These are phyloP conservation scores for Ailurus styani DNA, from an alignment of 2,113 vertebrate species.

Conservation along the genomic window DNA sequence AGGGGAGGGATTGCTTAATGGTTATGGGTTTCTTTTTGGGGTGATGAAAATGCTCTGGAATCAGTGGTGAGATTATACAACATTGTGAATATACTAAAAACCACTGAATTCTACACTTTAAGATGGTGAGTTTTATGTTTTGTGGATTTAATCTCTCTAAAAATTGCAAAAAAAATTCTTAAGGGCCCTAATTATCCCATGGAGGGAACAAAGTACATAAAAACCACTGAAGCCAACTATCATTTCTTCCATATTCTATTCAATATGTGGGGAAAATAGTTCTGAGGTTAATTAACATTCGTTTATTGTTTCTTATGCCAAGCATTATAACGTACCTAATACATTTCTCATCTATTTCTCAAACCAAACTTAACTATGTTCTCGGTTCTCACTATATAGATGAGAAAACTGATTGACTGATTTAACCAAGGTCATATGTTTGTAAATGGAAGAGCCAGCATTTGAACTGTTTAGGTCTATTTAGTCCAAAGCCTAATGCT, in stretches of 20 bases:
- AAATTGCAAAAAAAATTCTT: background rate
- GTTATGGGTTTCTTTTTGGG: background rate
- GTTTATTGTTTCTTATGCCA: background rate
- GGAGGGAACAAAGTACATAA: background rate
- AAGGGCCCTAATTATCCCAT: background rate
- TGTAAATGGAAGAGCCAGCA: background rate
- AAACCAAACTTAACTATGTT: background rate
- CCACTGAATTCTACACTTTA: slow-evolving; percentile 12
- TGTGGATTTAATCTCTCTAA: background rate
- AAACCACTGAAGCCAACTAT: background rate
- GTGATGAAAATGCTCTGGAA: background rate
- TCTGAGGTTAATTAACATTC: background rate
- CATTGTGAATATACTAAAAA: background rate
- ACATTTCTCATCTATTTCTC: background rate
- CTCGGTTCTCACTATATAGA: background rate
- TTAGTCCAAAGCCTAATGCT: background rate
- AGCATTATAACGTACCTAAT: background rate
- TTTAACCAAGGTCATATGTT: background rate
- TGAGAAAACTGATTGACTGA: background rate
- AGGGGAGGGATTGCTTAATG: background rate
- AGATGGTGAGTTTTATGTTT: background rate
- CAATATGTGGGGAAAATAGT: background rate
- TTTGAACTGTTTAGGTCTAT: background rate
- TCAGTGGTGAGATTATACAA: background rate
- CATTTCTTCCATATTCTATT: background rate